Percentiles rank a stretch among this genome's conserved stretches.
Evolutionary conservation across 2,888 invertebrate species (phyloP).

Genomic region (Scaptomyza caliginosa): DNA sequence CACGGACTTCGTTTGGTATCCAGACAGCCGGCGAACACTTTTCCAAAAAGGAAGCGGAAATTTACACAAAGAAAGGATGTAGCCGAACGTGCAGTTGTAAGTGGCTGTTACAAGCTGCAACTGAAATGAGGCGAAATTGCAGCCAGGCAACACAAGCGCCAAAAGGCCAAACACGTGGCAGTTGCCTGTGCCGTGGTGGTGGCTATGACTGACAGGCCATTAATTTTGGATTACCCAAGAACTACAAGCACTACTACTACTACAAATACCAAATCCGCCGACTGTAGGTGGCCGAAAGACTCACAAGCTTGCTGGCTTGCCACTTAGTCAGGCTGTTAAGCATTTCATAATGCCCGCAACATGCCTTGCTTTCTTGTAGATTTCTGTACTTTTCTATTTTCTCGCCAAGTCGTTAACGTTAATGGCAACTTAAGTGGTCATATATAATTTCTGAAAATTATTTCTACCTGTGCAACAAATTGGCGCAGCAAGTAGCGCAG

Average conservation of each 20-base stretch:
- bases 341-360: constrained; percentile 72
- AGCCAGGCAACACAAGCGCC: constrained; percentile 41
- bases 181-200: constrained; percentile 22
- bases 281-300: constrained; percentile 40
- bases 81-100: constrained; percentile 64
- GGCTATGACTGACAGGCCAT: constrained; percentile 75
- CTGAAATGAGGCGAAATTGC: constrained; percentile 68
- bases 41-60: constrained; percentile 65
- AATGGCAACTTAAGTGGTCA: constrained; percentile 77
- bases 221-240: constrained; percentile 76
- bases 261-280: constrained; percentile 33
- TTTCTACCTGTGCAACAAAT: constrained; percentile 67
- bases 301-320: constrained; percentile 51
- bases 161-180: constrained; percentile 55
- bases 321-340: constrained; percentile 64
- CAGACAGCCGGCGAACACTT: constrained; percentile 43
- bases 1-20: constrained; percentile 42
- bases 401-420: constrained; percentile 69
- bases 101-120: constrained; percentile 46
- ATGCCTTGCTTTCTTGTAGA: constrained; percentile 26
- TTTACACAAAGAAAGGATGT: constrained; percentile 78
- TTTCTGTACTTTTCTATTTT: constrained; percentile 11
- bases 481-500: constrained; percentile 34
- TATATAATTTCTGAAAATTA: constrained; percentile 76
- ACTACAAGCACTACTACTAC: constrained; percentile 35